Conservation (phyloP, 2,113 vertebrate species). For the Microcebus murinus region DNA sequence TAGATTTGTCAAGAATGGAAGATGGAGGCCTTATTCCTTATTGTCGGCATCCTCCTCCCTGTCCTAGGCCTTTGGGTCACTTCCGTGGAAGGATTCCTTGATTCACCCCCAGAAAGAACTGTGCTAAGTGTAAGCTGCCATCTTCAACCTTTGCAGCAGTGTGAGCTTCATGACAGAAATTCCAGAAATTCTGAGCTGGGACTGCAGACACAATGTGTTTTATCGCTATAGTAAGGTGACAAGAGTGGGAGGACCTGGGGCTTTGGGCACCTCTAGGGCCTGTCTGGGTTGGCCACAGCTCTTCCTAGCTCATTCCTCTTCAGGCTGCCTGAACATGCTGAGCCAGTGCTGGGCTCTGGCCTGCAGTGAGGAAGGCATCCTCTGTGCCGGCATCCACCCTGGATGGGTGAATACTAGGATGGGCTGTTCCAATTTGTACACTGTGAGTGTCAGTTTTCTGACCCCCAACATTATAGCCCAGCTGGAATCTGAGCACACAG, state of each 20-base stretch:
- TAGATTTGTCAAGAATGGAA: not conserved
- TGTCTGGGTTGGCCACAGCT: not conserved
- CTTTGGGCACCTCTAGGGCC: not conserved
- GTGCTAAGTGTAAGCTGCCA: constrained; percentile 59
- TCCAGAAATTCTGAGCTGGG: constrained; percentile 39
- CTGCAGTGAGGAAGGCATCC: constrained; percentile 39
- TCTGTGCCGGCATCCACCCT: constrained; percentile 14
- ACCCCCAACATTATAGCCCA: not conserved
- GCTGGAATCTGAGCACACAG: not conserved
- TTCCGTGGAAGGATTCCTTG: constrained; percentile 77
- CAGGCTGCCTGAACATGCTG: constrained; percentile 75
- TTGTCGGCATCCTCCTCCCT: not conserved
- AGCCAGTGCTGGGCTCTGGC: constrained; percentile 62
- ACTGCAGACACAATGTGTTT: constrained; percentile 60
- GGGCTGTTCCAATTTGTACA: fast-evolving
- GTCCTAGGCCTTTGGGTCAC: constrained; percentile 76
- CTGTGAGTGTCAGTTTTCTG: fast-evolving
- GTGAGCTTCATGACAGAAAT: constrained; percentile 73
- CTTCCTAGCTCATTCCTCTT: not conserved
- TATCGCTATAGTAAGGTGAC: constrained; percentile 84
- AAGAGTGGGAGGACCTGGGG: not conserved
- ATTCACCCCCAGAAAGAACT: constrained; percentile 47
- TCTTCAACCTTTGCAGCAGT: constrained; percentile 77
- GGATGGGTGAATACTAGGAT: constrained; percentile 68
- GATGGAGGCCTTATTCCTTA: not conserved